A percentile compares a stretch with the other conserved stretches of the same genome.
phyloP scores from a whole-genome alignment of 2,888 invertebrate species.

The Melinaea menophilus region DNA sequence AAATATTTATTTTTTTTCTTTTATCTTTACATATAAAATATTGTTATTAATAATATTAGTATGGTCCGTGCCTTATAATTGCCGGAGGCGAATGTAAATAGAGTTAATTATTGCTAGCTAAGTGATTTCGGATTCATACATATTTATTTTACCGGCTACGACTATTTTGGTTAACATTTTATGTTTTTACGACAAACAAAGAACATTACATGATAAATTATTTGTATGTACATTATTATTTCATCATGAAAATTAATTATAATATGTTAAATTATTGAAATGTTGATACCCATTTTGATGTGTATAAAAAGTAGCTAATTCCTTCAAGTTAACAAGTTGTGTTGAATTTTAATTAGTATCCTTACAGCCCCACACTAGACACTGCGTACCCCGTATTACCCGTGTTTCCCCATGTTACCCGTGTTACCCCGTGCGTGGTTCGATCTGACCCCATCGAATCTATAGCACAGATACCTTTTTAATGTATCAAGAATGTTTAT shows the following conservation, averaged over 20 bases:
- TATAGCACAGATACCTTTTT: not conserved
- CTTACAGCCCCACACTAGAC: constrained; percentile 34
- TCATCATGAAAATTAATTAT: too few species aligned
- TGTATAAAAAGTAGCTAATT: constrained; percentile 21
- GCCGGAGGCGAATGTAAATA: constrained; percentile 59
- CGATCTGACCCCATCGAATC: constrained; percentile 14
- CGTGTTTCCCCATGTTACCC: not conserved
- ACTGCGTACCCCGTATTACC: constrained; percentile 12
- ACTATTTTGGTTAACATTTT: constrained; percentile 20
- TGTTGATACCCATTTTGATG: too few species aligned
- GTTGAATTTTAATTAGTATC: constrained; percentile 44
- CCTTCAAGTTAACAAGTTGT: constrained; percentile 23
- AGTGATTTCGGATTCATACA: constrained; percentile 61
- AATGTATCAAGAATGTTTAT: too few species aligned
- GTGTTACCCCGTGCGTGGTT: constrained; percentile 38
- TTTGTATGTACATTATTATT: too few species aligned
- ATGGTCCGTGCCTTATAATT: constrained; percentile 40
- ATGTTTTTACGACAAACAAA: too few species aligned
- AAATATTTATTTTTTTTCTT: too few species aligned
- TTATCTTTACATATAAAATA: not conserved
- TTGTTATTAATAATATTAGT: constrained; percentile 24
- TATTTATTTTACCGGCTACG: constrained; percentile 36
- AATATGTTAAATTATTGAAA: too few species aligned
- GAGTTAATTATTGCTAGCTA: constrained; percentile 69
- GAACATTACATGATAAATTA: too few species aligned